Evolutionary conservation across 2,113 vertebrate species (phyloP).

Genomic region (Pluvianellus socialis): DNA sequence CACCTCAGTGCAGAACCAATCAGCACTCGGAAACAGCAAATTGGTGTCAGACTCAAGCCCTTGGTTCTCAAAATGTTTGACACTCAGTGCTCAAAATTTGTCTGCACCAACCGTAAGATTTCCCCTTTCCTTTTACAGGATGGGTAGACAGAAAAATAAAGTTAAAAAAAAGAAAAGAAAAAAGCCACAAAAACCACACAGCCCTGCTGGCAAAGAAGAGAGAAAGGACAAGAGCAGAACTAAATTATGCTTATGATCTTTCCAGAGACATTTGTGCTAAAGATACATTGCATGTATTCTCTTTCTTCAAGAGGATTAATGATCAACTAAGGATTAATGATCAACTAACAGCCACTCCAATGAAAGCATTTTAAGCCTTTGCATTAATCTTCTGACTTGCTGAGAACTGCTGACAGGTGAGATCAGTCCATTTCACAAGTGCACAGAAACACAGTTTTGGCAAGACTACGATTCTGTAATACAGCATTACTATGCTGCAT

Average conservation of each 20-base stretch:
- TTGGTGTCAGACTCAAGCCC: background rate
- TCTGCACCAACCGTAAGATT: background rate
- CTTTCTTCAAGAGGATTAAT: conserved; percentile 31
- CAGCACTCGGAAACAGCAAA: background rate
- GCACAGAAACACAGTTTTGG: background rate
- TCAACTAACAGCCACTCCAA: conserved; percentile 4
- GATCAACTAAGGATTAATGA: conserved; percentile 31
- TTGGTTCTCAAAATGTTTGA: background rate
- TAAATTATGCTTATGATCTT: background rate
- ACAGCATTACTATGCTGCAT: background rate
- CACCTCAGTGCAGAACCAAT: background rate
- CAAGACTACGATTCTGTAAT: background rate
- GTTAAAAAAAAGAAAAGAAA: background rate
- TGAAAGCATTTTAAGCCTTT: conserved; percentile 35
- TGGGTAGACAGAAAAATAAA: background rate
- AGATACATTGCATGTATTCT: background rate
- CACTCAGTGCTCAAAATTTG: background rate
- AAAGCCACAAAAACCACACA: background rate
- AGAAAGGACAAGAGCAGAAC: background rate
- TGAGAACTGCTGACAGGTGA: conserved; percentile 57
- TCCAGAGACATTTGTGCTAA: background rate
- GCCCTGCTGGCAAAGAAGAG: background rate
- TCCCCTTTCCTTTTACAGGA: background rate
- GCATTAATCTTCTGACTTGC: conserved; percentile 34
- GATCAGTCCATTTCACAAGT: conserved; percentile 40